Percentiles rank a stretch among this genome's conserved stretches.
Evolutionary conservation across 2,113 vertebrate species (phyloP).

Genomic region (Microcebus tavaratra): DNA sequence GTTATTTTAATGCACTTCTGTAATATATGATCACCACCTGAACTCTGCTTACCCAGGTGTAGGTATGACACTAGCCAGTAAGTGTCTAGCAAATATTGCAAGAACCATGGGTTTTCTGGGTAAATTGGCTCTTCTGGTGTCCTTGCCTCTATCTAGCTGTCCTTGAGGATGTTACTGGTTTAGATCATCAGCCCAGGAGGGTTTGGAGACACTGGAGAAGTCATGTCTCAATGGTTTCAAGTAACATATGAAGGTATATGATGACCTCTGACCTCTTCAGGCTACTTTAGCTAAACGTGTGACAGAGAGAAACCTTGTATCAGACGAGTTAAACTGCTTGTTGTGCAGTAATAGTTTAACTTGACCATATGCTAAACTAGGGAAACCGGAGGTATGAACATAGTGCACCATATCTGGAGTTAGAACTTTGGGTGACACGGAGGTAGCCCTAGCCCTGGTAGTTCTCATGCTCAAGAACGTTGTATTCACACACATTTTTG

Average conservation of each 20-base stretch:
- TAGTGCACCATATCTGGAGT: background rate
- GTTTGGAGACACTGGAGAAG: background rate
- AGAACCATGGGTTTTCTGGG: background rate
- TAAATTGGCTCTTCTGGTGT: background rate
- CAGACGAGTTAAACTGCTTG: background rate
- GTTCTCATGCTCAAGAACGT: background rate
- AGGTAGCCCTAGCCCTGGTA: background rate
- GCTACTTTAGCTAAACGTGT: background rate
- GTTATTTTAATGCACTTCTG: background rate
- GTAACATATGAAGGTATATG: background rate
- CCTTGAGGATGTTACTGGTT: background rate
- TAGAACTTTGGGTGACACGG: background rate
- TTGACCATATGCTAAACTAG: background rate
- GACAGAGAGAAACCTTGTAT: background rate
- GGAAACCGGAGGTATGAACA: background rate
- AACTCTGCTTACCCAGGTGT: background rate
- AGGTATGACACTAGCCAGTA: background rate
- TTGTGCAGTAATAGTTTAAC: background rate
- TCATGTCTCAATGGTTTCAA: background rate
- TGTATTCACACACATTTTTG: background rate
- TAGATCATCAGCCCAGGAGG: background rate
- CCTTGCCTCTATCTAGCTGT: background rate
- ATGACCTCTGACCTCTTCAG: background rate
- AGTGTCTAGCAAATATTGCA: background rate
- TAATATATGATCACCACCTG: background rate